phyloP scores from a whole-genome alignment of 2,888 invertebrate species.

The Parnassius glacialis region DNA sequence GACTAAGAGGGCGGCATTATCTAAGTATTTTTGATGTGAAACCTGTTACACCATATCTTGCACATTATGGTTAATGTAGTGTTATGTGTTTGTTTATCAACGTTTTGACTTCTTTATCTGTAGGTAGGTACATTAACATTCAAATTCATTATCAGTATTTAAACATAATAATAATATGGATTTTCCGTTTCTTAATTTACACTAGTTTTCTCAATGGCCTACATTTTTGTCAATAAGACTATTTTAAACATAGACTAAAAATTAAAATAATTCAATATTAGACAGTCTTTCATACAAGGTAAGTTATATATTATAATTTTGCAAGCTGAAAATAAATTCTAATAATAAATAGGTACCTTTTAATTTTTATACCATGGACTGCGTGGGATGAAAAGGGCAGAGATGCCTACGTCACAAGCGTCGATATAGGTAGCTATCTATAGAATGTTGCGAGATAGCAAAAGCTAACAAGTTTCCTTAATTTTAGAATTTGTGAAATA shows the following conservation, averaged over 20 bases:
- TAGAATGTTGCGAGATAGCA: slow-evolving; percentile 34
- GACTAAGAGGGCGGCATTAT: background rate
- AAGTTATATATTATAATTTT: background rate
- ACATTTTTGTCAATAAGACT: background rate
- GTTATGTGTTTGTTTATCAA: slow-evolving; percentile 60
- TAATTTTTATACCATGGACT: slow-evolving; percentile 28
- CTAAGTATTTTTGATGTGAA: slow-evolving; percentile 30
- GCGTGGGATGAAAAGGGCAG: slow-evolving; percentile 70
- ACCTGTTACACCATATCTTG: slow-evolving; percentile 64
- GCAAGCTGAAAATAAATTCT: slow-evolving; percentile 1
- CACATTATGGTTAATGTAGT: slow-evolving; percentile 47
- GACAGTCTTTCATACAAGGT: no score
- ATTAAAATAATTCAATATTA: no score
- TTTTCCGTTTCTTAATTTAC: background rate
- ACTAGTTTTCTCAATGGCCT: background rate
- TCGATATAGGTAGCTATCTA: slow-evolving; percentile 40
- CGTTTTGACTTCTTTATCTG: slow-evolving; percentile 25
- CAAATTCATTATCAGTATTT: background rate
- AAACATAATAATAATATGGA: no score
- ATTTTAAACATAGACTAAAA: no score
- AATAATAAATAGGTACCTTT: slow-evolving; percentile 17
- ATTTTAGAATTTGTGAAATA: no score
- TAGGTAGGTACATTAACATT: background rate
- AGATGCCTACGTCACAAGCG: slow-evolving; percentile 64
- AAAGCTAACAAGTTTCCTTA: background rate